Base-by-base conservation (phyloP, 2,888 invertebrate genomes). In the Piscicola geometra region DNA sequence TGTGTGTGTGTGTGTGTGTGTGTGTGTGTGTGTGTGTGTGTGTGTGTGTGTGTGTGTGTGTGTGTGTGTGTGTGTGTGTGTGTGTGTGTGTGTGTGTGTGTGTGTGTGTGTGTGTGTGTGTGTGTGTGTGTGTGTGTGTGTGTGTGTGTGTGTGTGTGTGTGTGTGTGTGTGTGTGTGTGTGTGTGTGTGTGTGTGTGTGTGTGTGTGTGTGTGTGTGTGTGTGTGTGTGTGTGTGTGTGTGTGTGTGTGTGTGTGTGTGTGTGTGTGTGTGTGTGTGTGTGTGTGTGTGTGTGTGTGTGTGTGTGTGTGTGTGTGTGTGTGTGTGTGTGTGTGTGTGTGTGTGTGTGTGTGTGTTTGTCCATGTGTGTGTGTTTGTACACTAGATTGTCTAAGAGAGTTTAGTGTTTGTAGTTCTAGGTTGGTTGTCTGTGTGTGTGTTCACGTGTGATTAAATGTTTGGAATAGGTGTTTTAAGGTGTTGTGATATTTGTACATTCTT, bases 1-100 rank as follows among this genome's bases (percentile, higher is more conserved):
- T 66, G 35, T 35, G 30, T 36, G 68, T 68, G 32, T 36, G 35
- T 67, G 2, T 75, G 35, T 75, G 15, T 68, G 47, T 1, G 21
- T 75, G 68, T 75, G 25, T 75, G 75, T 68, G 1, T 67, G 36
- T 41, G 25, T 68, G 68, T 75, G 28, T 68, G 47, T 36, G 28
- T 75, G 66, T 75, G 28, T 75, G 67, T 56, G 32, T 73, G 60
- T 73, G 1, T 73, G 60, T 9, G 1, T 73, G 73, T 56, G 18
- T 50, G 56, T 73, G 41, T 56, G 25, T 73, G 41, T 67, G 66
- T 75, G 41, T 75, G 68, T 75, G 41, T 28, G 36, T 36, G 32
- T 9, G 35, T 67, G 1, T 68, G 66, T 75, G 32, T 41, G 47
- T 3, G 25, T 75, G 41, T 75, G 18, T 68, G 66, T 75, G 1